These are phyloP conservation scores for Salticus scenicus DNA, from an alignment of 2,888 invertebrate genomes.

Conservation along the genomic window DNA sequence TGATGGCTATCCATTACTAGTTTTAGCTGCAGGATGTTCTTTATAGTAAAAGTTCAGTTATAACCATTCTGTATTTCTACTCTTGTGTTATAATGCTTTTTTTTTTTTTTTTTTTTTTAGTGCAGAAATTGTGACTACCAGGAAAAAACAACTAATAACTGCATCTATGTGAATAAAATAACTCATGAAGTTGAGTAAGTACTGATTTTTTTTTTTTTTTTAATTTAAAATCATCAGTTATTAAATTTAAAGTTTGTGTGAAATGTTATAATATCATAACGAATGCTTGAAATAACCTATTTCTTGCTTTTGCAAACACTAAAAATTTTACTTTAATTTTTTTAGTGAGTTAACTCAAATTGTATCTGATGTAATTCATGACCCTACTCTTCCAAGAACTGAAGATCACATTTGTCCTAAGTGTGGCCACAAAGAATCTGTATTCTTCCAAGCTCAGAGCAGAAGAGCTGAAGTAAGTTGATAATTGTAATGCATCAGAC, in stretches of 20 bases:
- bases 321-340: constrained; percentile 56
- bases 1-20: no score
- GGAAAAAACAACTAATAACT: constrained; percentile 93
- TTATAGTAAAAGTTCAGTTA: no score
- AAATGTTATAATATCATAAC: neutral
- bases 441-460: constrained; percentile 99
- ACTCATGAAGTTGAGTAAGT: constrained; percentile 99
- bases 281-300: no score
- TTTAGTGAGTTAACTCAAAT: constrained; percentile 96
- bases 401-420: constrained; percentile 99
- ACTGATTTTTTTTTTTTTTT: neutral
- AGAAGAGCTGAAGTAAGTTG: constrained; percentile 89
- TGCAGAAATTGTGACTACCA: constrained; percentile 99
- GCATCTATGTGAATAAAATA: constrained; percentile 99
- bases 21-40: no score
- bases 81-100: no score
- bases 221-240: neutral
- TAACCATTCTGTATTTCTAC: no score
- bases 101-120: constrained; percentile 75
- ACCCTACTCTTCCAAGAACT: constrained; percentile 97
- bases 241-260: no score
- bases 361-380: constrained; percentile 97
- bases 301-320: no score
- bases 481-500: no score
- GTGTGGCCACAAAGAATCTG: constrained; percentile 95